A percentile compares a stretch with the other conserved stretches of the same genome.
Evolutionary conservation across 2,888 invertebrate genomes (phyloP).

Genomic region (Machimus atricapillus): DNA sequence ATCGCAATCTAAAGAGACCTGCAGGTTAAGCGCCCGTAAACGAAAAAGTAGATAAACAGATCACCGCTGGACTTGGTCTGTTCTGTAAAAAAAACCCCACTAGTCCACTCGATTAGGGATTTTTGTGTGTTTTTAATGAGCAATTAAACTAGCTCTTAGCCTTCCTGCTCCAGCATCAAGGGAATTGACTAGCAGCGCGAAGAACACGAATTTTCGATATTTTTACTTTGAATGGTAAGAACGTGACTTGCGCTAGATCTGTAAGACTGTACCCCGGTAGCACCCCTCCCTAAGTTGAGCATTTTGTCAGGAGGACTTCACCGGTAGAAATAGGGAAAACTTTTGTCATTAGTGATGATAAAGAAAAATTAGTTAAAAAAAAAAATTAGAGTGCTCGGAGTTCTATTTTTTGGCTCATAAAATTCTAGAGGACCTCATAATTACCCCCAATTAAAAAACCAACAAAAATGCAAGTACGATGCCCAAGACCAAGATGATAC

Average conservation of each 20-base stretch:
- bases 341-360: neutral
- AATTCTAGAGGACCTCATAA: neutral
- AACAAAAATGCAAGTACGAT: neutral
- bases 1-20: neutral
- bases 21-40: neutral
- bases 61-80: neutral
- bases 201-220: neutral
- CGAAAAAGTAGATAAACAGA: neutral
- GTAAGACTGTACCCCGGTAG: neutral
- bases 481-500: neutral
- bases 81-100: neutral
- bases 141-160: neutral
- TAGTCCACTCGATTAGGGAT: neutral
- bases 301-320: neutral
- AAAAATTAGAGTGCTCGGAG: neutral
- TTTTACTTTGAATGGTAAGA: neutral
- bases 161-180: neutral
- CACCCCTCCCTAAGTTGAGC: neutral
- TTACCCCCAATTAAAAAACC: neutral
- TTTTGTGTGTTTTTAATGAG: neutral
- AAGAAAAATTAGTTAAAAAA: neutral
- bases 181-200: neutral
- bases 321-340: neutral
- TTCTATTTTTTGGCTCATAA: neutral
- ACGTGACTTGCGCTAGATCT: neutral